Base-by-base conservation (phyloP, 2,888 invertebrate genomes). In the Leuctra nigra region DNA sequence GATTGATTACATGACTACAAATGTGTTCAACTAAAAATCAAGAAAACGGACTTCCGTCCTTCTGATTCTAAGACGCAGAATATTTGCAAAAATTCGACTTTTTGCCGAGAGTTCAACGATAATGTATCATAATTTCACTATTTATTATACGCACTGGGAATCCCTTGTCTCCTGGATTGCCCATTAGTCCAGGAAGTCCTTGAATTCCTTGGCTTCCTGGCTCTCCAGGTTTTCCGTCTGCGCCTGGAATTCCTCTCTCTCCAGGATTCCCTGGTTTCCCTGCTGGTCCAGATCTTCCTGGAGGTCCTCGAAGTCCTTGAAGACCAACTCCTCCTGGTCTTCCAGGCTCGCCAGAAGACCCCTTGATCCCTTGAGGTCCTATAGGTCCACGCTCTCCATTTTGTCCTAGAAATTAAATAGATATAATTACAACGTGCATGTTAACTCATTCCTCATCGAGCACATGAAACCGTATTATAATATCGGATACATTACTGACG, bases 161-260 rank as follows among this genome's bases (percentile, higher is more conserved):
- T 63, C 89, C 89, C 68, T 86, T 81, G 66, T 87, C 86, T 60
- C 91, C 91, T n/a, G 84, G 81, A 18, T 80, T 76, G 48, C 91
- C 91, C 65, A 86, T 77, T 2, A 84, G 79, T 47, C 91, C 91
- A 46, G 86, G 87, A 16, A 86, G 73, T 29, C 93, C 93, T 73
- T 87, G 86, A 18, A 86, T 73, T 14, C 92, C 92, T 68, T 84
- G 84, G 13, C 81, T 75, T 41, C 92, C 92, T 65, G 84, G 84
- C 66, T 90, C 91, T 22, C 93, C 93, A 13, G 87, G 81, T 68
- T 87, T 86, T 4, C 92, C 92, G 72, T 92, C 91, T 56, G 87
- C 86, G 9, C 92, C 92, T 46, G 85, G 82, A 65, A 84, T 75
- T 44, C 87, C 87, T 59, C 86, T 76, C 67, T 87, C 86, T 22